Conservation (phyloP, 2,113 vertebrate species). For the Catagonus wagneri region DNA sequence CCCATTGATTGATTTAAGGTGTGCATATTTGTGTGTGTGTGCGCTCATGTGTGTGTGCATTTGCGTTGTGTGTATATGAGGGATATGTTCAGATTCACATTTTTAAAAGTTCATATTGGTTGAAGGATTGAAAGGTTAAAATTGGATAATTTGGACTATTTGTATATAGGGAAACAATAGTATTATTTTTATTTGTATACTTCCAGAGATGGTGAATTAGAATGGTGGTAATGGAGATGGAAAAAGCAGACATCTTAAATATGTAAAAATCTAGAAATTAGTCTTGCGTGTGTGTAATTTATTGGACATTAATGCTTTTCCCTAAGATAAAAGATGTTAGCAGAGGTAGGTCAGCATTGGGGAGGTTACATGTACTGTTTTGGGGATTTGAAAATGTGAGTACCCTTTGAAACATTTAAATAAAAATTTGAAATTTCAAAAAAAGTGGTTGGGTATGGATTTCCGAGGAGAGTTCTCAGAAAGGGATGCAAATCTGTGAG, state of each 20-base stretch:
- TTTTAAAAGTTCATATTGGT: background rate
- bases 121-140: background rate
- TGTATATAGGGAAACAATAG: background rate
- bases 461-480: background rate
- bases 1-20: background rate
- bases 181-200: background rate
- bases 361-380: background rate
- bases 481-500: background rate
- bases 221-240: background rate
- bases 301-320: background rate
- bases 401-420: background rate
- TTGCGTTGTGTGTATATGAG: background rate
- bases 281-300: background rate
- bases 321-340: background rate
- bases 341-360: background rate
- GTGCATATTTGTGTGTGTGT: background rate
- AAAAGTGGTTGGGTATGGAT: background rate
- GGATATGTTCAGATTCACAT: background rate
- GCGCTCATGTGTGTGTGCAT: too few species aligned
- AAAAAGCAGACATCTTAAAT: background rate
- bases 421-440: constrained; percentile 32
- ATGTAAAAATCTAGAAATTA: background rate
- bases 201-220: background rate
- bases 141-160: background rate
- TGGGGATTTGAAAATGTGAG: background rate